A percentile compares a stretch with the other conserved stretches of the same genome.
phyloP scores from a whole-genome alignment of 2,113 vertebrate genomes.

The Litocranius walleri region DNA sequence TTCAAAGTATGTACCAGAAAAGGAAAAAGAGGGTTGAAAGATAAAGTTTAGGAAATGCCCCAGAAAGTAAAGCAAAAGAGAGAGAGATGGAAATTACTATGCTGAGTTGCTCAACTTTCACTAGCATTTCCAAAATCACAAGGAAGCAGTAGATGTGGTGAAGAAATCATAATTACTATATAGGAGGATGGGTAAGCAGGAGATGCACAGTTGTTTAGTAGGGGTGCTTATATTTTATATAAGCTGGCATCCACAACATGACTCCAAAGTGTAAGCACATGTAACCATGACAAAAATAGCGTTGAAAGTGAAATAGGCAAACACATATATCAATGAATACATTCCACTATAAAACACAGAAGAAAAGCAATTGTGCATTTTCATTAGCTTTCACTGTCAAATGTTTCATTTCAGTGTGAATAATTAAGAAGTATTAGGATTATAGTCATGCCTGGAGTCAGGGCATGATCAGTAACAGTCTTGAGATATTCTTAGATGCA shows the following conservation, averaged over 20 bases:
- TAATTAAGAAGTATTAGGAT: background rate
- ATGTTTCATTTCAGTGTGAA: background rate
- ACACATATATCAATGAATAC: background rate
- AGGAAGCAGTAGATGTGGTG: background rate
- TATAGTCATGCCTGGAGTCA: background rate
- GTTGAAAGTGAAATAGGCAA: background rate
- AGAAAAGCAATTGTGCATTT: background rate
- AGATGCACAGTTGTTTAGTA: background rate
- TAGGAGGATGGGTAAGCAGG: background rate
- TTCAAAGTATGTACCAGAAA: background rate
- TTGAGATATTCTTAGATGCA: background rate
- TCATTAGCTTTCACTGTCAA: slow-evolving; percentile 12
- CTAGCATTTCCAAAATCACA: background rate
- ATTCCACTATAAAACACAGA: background rate
- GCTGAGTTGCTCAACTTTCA: background rate
- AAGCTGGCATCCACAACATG: background rate
- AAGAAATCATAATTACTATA: background rate
- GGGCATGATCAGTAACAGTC: background rate
- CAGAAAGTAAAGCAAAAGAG: background rate
- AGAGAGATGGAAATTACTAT: background rate
- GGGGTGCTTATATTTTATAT: background rate
- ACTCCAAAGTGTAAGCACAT: background rate
- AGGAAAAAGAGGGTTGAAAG: background rate
- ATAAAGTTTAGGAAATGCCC: background rate
- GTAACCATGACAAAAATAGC: background rate